These are phyloP conservation scores for Caenorhabditis drosophilae DNA, from an alignment of 2,888 invertebrate species.

Conservation along the genomic window DNA sequence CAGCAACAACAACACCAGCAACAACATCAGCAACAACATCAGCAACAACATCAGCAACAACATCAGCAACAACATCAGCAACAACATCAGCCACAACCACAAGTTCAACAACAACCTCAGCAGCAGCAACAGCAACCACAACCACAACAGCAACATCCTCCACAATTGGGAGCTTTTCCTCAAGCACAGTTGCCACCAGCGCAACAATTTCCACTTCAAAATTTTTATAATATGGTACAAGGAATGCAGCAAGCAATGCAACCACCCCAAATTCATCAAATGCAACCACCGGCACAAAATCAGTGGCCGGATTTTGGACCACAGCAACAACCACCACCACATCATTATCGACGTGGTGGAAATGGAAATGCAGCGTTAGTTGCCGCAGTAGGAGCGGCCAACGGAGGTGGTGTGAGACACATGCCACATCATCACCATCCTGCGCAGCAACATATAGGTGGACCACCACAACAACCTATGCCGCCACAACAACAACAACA, in stretches of 20 bases:
- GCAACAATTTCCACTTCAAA: not conserved
- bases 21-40: not conserved
- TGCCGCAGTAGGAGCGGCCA: too few species aligned
- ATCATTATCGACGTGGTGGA: too few species aligned
- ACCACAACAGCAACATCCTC: conserved; percentile 1
- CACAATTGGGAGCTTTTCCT: not conserved
- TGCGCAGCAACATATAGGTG: not conserved
- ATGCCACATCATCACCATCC: too few species aligned
- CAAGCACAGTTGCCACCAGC: not conserved
- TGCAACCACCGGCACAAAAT: not conserved
- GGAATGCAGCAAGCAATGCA: too few species aligned
- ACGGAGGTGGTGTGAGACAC: too few species aligned
- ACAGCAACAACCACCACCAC: too few species aligned
- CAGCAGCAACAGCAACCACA: not conserved
- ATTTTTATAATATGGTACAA: too few species aligned
- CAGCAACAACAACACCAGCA: not conserved
- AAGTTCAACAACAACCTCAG: not conserved
- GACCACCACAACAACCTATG: too few species aligned
- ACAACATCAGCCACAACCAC: not conserved
- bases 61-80: not conserved
- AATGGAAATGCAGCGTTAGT: too few species aligned
- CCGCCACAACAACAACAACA: too few species aligned
- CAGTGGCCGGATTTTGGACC: too few species aligned
- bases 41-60: not conserved
- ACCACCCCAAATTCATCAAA: not conserved